A percentile compares a stretch with the other conserved stretches of the same genome.
phyloP scores from a whole-genome alignment of 2,888 invertebrate species.

The Priapulus caudatus region DNA sequence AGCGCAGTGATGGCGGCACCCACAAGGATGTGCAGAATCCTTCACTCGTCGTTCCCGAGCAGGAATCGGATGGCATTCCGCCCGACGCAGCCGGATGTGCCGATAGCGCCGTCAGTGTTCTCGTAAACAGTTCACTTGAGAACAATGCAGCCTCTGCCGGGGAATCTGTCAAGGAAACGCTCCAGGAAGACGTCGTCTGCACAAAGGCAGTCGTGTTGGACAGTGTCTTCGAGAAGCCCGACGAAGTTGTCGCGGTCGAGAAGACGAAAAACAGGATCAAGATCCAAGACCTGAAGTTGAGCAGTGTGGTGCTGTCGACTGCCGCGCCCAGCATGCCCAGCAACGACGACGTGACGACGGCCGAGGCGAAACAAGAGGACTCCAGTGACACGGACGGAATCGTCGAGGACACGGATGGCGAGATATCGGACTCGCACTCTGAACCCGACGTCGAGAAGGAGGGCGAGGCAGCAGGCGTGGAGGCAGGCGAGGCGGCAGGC shows the following conservation, averaged over 20 bases:
- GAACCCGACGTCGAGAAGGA: not conserved
- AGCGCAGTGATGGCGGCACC: too few relatives aligned
- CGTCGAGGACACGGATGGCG: conserved; percentile 7
- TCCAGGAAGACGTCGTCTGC: not conserved
- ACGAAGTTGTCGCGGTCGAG: not conserved
- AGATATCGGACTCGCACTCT: conserved; percentile 5
- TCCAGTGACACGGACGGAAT: not conserved
- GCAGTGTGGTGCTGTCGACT: not conserved
- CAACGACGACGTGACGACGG: not conserved
- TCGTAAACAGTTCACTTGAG: too few relatives aligned
- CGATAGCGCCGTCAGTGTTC: too few relatives aligned
- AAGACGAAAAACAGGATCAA: not conserved
- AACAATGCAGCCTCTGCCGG: too few relatives aligned
- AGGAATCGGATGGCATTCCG: too few relatives aligned
- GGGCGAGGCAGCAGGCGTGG: not conserved
- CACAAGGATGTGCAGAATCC: too few relatives aligned
- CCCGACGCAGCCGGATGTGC: too few relatives aligned
- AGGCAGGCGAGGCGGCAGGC: not conserved
- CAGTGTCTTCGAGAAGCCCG: not conserved
- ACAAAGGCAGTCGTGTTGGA: not conserved
- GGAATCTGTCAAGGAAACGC: not conserved
- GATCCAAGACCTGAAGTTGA: not conserved
- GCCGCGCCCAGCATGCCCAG: not conserved
- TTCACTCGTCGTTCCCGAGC: too few relatives aligned
- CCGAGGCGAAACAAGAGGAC: not conserved